Conservation (phyloP, 2,797 vertebrate genomes). For the Paguma larvata region DNA sequence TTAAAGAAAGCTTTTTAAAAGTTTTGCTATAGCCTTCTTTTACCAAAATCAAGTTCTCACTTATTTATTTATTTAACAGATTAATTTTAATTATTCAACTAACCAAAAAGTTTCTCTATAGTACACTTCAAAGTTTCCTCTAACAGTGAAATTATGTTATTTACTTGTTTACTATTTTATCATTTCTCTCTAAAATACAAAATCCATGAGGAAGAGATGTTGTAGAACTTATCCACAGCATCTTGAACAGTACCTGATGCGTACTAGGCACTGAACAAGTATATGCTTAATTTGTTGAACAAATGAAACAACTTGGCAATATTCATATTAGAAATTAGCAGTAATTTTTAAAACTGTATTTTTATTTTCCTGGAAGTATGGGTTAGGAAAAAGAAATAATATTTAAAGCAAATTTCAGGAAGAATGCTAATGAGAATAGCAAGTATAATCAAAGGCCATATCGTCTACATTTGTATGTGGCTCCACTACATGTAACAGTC, state of each 20-base stretch:
- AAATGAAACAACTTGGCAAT: conserved; percentile 48
- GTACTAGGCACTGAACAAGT: background rate
- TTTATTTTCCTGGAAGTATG: conserved; percentile 40
- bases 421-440: background rate
- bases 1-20: background rate
- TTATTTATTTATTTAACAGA: background rate
- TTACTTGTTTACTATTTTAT: background rate
- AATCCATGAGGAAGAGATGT: background rate
- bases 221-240: background rate
- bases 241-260: background rate
- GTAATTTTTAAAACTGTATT: conserved; percentile 2
- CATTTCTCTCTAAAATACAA: conserved; percentile 20
- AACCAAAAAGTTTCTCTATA: conserved; percentile 38
- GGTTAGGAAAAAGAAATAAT: background rate
- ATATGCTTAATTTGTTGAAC: conserved; percentile 24
- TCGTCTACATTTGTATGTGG: background rate
- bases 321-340: background rate
- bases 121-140: conserved; percentile 38
- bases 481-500: background rate
- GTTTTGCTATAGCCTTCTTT: conserved; percentile 17
- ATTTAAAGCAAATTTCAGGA: conserved; percentile 14
- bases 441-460: background rate
- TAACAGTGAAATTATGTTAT: conserved; percentile 8
- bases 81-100: conserved; percentile 29
- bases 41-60: conserved; percentile 44